These are phyloP conservation scores for Silurus meridionalis DNA, from an alignment of 2,113 vertebrate species.

Conservation along the genomic window DNA sequence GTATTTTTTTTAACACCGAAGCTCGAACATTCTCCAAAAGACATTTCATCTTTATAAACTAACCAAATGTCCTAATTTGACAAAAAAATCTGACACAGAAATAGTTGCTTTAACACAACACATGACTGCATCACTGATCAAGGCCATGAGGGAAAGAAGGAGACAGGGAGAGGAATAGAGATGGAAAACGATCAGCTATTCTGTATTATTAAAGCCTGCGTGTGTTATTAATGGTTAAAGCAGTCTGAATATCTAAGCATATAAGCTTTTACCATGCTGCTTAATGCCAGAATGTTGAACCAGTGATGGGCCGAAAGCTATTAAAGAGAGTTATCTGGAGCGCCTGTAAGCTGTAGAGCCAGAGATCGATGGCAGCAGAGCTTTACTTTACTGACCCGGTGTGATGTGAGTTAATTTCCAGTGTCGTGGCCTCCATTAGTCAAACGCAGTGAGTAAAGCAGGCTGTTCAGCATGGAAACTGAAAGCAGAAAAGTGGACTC, in stretches of 20 bases:
- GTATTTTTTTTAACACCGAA: not conserved
- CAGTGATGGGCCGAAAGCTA: conserved; percentile 34
- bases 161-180: not conserved
- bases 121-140: too few species aligned
- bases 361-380: conserved; percentile 27
- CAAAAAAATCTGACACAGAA: not conserved
- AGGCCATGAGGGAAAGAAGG: not conserved
- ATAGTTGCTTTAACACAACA: not conserved
- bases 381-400: conserved; percentile 25
- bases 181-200: conserved; percentile 28
- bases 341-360: conserved; percentile 20
- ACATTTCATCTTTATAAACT: not conserved
- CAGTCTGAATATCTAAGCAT: conserved; percentile 29
- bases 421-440: conserved; percentile 39
- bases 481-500: not conserved
- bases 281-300: conserved; percentile 43
- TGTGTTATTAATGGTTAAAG: conserved; percentile 51
- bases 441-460: conserved; percentile 25
- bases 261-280: conserved; percentile 38
- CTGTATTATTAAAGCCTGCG: conserved; percentile 34
- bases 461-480: too few species aligned
- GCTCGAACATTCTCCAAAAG: not conserved
- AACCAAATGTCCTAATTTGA: not conserved
- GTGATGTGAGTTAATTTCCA: conserved; percentile 42
- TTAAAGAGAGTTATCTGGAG: conserved; percentile 33